A percentile compares a stretch with the other conserved stretches of the same genome.
phyloP scores from a whole-genome alignment of 2,888 invertebrate genomes.

The Nemapogon koenigi region DNA sequence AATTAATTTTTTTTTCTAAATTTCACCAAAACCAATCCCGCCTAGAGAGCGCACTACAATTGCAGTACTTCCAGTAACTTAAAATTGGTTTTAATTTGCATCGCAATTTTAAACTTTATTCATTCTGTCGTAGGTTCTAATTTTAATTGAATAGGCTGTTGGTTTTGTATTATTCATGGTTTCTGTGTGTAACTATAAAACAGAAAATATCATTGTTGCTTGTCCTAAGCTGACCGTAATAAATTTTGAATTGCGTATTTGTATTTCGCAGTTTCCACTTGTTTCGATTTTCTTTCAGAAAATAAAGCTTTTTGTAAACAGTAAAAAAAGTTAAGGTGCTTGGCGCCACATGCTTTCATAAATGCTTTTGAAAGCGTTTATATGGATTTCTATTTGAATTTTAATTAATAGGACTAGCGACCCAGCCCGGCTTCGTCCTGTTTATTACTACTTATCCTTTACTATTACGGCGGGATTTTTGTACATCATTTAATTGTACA shows the following conservation, averaged over 20 bases:
- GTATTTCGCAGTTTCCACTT: slow-evolving; percentile 25
- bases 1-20: slow-evolving; percentile 49
- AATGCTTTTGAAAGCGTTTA: too few species aligned
- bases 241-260: slow-evolving; percentile 37
- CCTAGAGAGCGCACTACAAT: slow-evolving; percentile 32
- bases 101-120: slow-evolving; percentile 13
- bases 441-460: too few species aligned
- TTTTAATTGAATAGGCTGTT: slow-evolving; percentile 22
- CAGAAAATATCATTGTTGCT: not conserved
- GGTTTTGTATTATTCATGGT: slow-evolving; percentile 43
- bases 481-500: too few species aligned
- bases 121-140: slow-evolving; percentile 3
- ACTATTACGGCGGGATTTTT: too few species aligned
- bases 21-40: slow-evolving; percentile 43
- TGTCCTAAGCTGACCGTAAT: slow-evolving; percentile 42
- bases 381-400: too few species aligned
- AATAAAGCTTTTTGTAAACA: too few species aligned
- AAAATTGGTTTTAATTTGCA: slow-evolving; percentile 12
- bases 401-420: too few species aligned
- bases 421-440: too few species aligned
- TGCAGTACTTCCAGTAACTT: slow-evolving; percentile 11
- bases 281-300: slow-evolving; percentile 17
- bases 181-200: slow-evolving; percentile 32
- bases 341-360: too few species aligned
- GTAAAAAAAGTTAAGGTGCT: too few species aligned